phyloP scores from a whole-genome alignment of 2,113 vertebrate species.

The Sapayoa aenigma region DNA sequence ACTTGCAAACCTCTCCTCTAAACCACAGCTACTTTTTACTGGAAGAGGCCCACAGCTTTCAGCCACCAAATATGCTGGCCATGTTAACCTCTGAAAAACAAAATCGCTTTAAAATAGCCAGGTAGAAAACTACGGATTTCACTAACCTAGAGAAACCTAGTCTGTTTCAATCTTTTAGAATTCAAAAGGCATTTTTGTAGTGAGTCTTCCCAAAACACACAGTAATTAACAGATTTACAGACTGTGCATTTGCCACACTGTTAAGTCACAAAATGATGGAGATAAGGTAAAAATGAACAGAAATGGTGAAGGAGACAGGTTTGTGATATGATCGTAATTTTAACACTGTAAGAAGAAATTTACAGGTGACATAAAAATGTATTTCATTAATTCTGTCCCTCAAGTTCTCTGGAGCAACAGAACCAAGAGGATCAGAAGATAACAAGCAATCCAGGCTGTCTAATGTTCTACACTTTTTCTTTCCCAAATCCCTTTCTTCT shows the following conservation, averaged over 20 bases:
- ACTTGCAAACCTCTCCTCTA: not conserved
- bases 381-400: not conserved
- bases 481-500: not conserved
- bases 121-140: not conserved
- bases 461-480: not conserved
- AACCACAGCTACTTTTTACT: not conserved
- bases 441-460: not conserved
- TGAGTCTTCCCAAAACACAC: not conserved
- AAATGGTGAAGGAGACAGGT: not conserved
- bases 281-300: not conserved
- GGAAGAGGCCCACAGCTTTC: not conserved
- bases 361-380: not conserved
- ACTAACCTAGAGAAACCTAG: not conserved
- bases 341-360: not conserved
- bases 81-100: not conserved
- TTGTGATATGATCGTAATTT: not conserved
- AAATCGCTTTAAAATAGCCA: not conserved
- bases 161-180: not conserved
- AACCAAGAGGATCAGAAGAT: not conserved
- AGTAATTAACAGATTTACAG: not conserved
- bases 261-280: not conserved
- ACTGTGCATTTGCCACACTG: not conserved
- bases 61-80: not conserved
- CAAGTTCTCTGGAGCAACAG: not conserved
- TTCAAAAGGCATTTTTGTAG: not conserved